Evolutionary conservation across 2,797 vertebrate species (phyloP), one percentile per base, ranked within the genome.

Genomic region (Columba guinea): DNA sequence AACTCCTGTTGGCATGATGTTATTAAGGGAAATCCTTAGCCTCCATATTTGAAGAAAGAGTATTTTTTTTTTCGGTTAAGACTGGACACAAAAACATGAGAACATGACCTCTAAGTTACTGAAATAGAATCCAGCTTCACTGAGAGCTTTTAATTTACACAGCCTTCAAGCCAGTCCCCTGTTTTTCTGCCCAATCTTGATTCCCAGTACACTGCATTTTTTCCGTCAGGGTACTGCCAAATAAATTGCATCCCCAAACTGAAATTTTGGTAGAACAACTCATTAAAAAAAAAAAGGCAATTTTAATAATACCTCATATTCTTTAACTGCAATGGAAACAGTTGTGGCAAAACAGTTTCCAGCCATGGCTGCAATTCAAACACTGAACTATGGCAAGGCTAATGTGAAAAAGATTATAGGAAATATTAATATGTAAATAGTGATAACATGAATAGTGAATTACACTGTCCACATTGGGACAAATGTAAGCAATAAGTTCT

Each of bases 371-470:
- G 53, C 0, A 1, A 46, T 60, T 78, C 93, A 86, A 37, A 74
- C 21, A 3, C 41, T 27, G 64, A 80, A 7, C 39, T 60, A 52
- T 53, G 60, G 78, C 68, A 93, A 60, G 59, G 77, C 70, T 79
- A 76, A 96, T 5, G 0, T 2, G 1, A 64, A 88, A 34, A 77
- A 90, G 77, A 84, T 65, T 77, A 86, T 13, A 82, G 37, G 64
- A 84, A 90, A 84, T 0, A 60, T 69, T 24, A 63, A 86, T 41
- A 89, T 53, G 80, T 56, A 94, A 95, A 95, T 37, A 96, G 70
- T 28, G 92, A 41, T 58, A 92, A 82, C 15, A 37, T 6, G 26
- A 64, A 22, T 9, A 53, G 60, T 63, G 80, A 59, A 73, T 93
- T 73, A 32, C 56, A n/a, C 55, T 17, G 26, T 55, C 83, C 78